Base-by-base conservation (phyloP, 2,113 vertebrate species). In the Catharus fuscescens region DNA sequence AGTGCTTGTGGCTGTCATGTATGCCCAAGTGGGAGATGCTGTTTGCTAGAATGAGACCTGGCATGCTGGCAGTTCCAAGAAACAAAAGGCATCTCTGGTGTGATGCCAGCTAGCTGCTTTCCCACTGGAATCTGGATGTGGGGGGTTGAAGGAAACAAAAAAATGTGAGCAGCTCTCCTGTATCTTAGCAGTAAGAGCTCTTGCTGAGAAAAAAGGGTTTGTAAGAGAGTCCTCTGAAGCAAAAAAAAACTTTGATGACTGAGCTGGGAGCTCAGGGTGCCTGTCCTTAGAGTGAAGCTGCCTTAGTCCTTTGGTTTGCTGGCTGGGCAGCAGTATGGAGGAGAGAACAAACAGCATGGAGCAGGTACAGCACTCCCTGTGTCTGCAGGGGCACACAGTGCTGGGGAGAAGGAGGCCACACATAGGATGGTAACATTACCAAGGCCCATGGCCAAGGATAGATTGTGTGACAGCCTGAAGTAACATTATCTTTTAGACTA, bases 331-430 rank as follows among this genome's bases (percentile, higher is more conserved):
- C 66, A 79, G 31, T 56, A 57, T 7, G 3, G 26, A 40, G 29
- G 24, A 67, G 44, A 29, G 10, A 65, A 62, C 18, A 77, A 64
- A 57, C 4, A 31, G 40, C 18, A 14, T 4, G 13, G 60, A 67
- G 40, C 70, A 67, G 66, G 36, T 36, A 44, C 32, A 71, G 66
- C 40, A 8, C 19, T 73, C 24, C 32, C n/a, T 32, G 47, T 18
- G 6, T 60, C 66, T 69, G 56, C 45, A 26, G 67, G 53, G 73
- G n/a, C 72, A 73, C 18, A 8, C 7, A 50, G 42, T 0, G 0
- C 52, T 50, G 56, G 20, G 26, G 25, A 84, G 32, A 45, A 78
- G 40, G 69, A 66, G 3, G 3, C 64, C 2, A 2, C 2, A 2
- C 40, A n/a, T 26, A 18, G 44, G 31, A 29, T 34, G 53, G 38